phyloP scores from a whole-genome alignment of 2,888 invertebrate species.

The Hedychridium roseum region DNA sequence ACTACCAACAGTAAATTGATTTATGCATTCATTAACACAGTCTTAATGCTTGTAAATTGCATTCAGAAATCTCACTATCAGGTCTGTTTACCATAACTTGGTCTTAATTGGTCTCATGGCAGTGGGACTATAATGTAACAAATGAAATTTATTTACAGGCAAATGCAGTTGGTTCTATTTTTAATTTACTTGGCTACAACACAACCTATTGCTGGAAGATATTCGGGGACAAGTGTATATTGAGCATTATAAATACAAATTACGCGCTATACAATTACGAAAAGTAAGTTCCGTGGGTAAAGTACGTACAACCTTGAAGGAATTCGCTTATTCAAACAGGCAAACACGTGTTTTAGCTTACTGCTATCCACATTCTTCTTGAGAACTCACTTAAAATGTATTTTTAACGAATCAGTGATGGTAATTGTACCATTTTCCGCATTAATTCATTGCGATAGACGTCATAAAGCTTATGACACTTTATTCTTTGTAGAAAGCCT shows the following conservation, averaged over 20 bases:
- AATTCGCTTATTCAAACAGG: no score
- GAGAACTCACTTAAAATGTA: not conserved
- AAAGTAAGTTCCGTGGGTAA: not conserved
- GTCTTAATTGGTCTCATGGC: conserved; percentile 22
- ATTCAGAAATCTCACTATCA: conserved; percentile 35
- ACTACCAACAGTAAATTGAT: no score
- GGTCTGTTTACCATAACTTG: conserved; percentile 24
- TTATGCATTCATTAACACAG: no score
- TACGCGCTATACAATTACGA: not conserved
- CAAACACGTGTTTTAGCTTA: no score
- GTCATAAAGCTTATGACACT: conserved; percentile 46
- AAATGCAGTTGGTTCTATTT: conserved; percentile 6
- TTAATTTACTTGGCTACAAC: conserved; percentile 5
- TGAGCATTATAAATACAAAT: conserved; percentile 12
- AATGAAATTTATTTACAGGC: conserved; percentile 7
- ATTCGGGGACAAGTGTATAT: conserved; percentile 4
- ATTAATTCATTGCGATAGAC: no score
- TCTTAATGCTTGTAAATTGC: conserved; percentile 27
- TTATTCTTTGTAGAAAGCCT: conserved; percentile 54
- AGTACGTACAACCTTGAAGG: no score
- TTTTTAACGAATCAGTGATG: not conserved
- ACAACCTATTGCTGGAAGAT: conserved; percentile 21
- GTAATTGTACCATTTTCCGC: not conserved
- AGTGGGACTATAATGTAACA: conserved; percentile 11
- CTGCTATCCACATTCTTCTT: no score